A percentile compares a stretch with the other conserved stretches of the same genome.
Conservation (phyloP, 2,113 vertebrate genomes). For the Ailurus styani region DNA sequence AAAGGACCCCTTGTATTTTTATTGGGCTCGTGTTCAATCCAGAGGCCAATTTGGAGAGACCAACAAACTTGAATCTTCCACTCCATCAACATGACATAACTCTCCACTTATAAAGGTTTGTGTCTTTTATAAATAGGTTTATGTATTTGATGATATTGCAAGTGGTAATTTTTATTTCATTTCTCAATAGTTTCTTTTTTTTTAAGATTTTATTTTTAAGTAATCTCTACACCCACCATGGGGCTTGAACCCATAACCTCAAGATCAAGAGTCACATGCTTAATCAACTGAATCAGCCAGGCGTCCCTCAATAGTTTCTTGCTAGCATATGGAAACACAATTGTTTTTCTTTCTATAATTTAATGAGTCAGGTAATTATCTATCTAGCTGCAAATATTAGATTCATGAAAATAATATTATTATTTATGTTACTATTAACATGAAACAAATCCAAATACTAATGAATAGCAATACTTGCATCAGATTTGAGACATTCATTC, state of each 20-base stretch:
- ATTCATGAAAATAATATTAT: neutral
- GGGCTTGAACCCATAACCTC: neutral
- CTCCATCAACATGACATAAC: neutral
- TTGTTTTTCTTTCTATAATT: neutral
- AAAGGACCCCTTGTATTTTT: neutral
- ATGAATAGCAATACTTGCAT: neutral
- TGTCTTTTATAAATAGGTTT: neutral
- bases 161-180: neutral
- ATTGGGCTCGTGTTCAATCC: neutral
- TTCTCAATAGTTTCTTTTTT: neutral
- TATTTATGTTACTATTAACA: neutral
- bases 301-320: neutral
- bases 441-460: neutral
- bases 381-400: neutral
- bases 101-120: neutral
- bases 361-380: neutral
- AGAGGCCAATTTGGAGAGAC: neutral
- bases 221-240: neutral
- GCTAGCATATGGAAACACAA: neutral
- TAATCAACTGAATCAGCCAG: neutral
- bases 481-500: neutral
- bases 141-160: neutral
- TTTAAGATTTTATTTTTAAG: neutral
- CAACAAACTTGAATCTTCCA: neutral
- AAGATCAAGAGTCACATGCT: neutral